Evolutionary conservation across 2,888 invertebrate genomes (phyloP).

Genomic region (Priocnemis perturbator): DNA sequence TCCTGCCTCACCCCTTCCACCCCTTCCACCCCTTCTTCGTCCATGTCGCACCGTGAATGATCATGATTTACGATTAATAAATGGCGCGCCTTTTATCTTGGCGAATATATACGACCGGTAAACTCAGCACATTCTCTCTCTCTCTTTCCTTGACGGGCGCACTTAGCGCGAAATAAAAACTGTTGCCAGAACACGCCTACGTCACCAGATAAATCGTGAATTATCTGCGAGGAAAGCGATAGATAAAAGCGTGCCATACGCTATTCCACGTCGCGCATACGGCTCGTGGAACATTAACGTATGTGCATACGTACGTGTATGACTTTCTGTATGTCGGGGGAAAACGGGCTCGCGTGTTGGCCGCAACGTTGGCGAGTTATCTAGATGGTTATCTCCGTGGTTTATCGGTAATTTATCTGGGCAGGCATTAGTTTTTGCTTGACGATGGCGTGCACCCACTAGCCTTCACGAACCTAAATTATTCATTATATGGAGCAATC

Average conservation of each 20-base stretch:
- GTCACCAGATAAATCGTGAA: conserved; percentile 55
- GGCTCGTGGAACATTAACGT: too few species aligned
- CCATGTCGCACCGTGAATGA: conserved; percentile 21
- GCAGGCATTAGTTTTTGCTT: conserved; percentile 75
- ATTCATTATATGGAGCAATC: conserved; percentile 71
- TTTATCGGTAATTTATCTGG: conserved; percentile 75
- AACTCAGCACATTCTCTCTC: conserved; percentile 15
- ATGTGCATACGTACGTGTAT: too few species aligned
- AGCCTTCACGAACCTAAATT: conserved; percentile 70
- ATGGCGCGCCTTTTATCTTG: conserved; percentile 38
- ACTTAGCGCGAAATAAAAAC: conserved; percentile 48
- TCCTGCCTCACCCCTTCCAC: not conserved
- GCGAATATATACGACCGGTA: conserved; percentile 23
- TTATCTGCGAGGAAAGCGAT: conserved; percentile 37
- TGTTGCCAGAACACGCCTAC: conserved; percentile 38
- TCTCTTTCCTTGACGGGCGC: conserved; percentile 22
- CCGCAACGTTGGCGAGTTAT: conserved; percentile 60
- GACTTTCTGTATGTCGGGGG: conserved; percentile 33
- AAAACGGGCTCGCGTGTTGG: conserved; percentile 20
- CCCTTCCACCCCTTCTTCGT: too few species aligned
- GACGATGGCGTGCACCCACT: conserved; percentile 71
- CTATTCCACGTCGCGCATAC: too few species aligned
- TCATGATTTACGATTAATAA: conserved; percentile 49
- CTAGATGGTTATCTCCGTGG: conserved; percentile 71
- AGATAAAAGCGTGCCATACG: too few species aligned